Base-by-base conservation (phyloP, 1,140 invertebrate genomes). In the Pemphigus obesinymphae region DNA sequence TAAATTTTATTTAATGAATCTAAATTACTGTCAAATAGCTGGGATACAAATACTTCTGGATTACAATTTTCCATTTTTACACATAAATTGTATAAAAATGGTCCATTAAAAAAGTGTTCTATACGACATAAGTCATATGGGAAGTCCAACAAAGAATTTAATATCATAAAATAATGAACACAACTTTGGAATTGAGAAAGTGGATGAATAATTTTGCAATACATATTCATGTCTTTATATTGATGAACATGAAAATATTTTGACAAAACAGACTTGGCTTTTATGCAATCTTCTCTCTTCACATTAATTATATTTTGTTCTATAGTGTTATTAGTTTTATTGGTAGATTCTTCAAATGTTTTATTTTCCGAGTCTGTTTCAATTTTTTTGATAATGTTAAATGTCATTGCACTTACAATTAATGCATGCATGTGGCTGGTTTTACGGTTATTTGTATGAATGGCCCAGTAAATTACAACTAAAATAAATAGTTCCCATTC, bases 381-480 rank as follows among this genome's bases (percentile, higher is more conserved):
- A 80, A 15, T 29, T 45, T 37, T 72, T 48, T 50, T 50, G 7
- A 50, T 82, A 31, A 80, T 83, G 26, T 45, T 83, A 83, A 58
- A 84, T 55, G 31, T 82, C 85, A 83, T 43, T 73, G 48, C 83
- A 76, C n/a, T 87, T 29, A n/a, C 23, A 26, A 83, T 53, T 75
- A 84, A 45, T 20, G 82, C 80, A 82, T 82, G 58, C 48, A 83
- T 78, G 87, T 23, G 37, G 82, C 23, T 73, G 53, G 81, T 55
- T 83, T 82, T 34, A 82, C 53, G 7, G 66, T 63, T 8, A 31
- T 72, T 34, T 58, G 50, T 37, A 86, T 63, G n/a, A 34, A 45
- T 66, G 82, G 68, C 20, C 85, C 83, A 82, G 58, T 63, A 55
- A 86, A 75, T 10, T 29, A 78, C 50, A 85, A 86, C 23, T 86